Conservation (phyloP, 2,113 vertebrate species). For the zebrafish (Danio rerio) region DNA sequence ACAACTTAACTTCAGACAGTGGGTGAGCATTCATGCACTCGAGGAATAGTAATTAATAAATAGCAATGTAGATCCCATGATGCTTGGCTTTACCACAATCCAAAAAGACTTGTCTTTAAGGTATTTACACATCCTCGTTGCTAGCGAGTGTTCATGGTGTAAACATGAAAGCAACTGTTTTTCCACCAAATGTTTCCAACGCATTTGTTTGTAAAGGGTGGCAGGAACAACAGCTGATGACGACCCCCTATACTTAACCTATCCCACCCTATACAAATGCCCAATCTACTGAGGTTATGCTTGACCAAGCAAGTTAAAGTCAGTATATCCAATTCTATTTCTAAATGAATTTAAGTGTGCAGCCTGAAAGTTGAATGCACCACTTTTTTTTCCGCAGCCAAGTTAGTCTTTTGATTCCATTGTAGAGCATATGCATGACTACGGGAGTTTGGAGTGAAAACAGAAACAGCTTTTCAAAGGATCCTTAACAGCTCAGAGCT, state of each 20-base stretch:
- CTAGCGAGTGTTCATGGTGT: slow-evolving; percentile 26
- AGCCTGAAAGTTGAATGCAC: background rate
- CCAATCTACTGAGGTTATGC: background rate
- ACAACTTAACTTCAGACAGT: too few relatives aligned
- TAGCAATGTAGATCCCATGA: too few relatives aligned
- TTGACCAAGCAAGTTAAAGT: background rate
- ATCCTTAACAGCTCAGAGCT: slow-evolving; percentile 44
- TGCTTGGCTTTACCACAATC: too few relatives aligned
- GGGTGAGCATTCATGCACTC: too few relatives aligned
- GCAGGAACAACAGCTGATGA: slow-evolving; percentile 65
- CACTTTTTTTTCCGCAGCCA: slow-evolving; percentile 11
- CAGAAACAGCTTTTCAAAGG: slow-evolving; percentile 55
- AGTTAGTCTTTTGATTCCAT: slow-evolving; percentile 30
- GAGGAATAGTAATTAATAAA: too few relatives aligned
- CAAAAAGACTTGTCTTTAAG: background rate
- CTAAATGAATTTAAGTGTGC: background rate
- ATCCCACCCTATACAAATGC: background rate
- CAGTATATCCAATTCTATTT: too few relatives aligned
- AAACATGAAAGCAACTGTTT: slow-evolving; percentile 62
- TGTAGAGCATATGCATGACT: slow-evolving; percentile 35
- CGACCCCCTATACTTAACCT: slow-evolving; percentile 6
- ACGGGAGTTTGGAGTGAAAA: slow-evolving; percentile 52
- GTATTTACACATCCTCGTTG: slow-evolving; percentile 7
- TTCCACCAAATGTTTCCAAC: slow-evolving; percentile 67
- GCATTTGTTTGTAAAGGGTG: slow-evolving; percentile 67